phyloP scores from a whole-genome alignment of 2,113 vertebrate genomes.

The Scomber japonicus region DNA sequence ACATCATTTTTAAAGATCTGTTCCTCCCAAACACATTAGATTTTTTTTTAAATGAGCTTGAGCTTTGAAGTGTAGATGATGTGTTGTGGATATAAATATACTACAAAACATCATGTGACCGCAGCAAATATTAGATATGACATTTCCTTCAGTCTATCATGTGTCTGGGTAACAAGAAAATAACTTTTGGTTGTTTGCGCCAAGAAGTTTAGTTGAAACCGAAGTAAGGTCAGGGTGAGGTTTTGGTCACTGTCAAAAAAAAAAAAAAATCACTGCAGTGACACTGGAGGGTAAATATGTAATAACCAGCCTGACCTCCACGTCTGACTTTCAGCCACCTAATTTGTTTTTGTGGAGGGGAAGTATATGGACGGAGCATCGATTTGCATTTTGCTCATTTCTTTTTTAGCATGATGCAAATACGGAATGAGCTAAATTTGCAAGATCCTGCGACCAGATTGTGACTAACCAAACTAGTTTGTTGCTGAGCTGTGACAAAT shows the following conservation, averaged over 20 bases:
- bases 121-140: slow-evolving; percentile 2
- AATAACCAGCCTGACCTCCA: slow-evolving; percentile 62
- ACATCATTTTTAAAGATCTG: slow-evolving; percentile 16
- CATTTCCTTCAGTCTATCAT: slow-evolving; percentile 13
- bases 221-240: slow-evolving; percentile 13
- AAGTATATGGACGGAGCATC: slow-evolving; percentile 31
- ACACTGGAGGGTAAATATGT: slow-evolving; percentile 28
- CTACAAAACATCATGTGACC: slow-evolving; percentile 5
- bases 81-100: slow-evolving; percentile 14
- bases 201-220: slow-evolving; percentile 13
- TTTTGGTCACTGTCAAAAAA: slow-evolving; percentile 8
- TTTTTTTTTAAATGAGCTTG: slow-evolving; percentile 21
- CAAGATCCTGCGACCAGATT: slow-evolving; percentile 27
- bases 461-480: slow-evolving; percentile 34
- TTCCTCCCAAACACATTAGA: slow-evolving; percentile 17
- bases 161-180: slow-evolving; percentile 20
- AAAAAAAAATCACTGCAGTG: too few relatives aligned
- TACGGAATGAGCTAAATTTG: slow-evolving; percentile 54
- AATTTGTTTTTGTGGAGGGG: slow-evolving; percentile 54
- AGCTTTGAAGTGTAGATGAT: slow-evolving; percentile 1
- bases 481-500: slow-evolving; percentile 70
- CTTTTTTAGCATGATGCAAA: slow-evolving; percentile 72
- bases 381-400: slow-evolving; percentile 66
- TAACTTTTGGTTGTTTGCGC: neutral
- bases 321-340: slow-evolving; percentile 56